A percentile compares a stretch with the other conserved stretches of the same genome.
phyloP scores from a whole-genome alignment of 2,888 invertebrate species.

The Folsomia candida region DNA sequence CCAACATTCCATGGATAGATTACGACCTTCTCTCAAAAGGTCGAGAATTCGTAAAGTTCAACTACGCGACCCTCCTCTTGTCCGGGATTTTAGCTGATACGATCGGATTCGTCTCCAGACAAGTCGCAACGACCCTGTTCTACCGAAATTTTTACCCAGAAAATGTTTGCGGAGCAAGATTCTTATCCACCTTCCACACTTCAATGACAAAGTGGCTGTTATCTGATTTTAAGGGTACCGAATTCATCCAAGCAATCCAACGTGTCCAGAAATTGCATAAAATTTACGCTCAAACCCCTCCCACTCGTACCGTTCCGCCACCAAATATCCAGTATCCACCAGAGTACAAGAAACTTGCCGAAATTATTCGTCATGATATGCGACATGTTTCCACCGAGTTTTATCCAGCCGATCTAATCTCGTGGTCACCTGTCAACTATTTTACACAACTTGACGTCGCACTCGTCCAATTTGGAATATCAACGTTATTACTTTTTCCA shows the following conservation, averaged over 20 bases:
- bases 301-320: not conserved
- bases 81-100: not conserved
- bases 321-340: not conserved
- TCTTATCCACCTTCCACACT: not conserved
- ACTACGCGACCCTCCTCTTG: not conserved
- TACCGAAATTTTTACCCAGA: not conserved
- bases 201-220: not conserved
- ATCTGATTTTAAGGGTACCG: not conserved
- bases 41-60: not conserved
- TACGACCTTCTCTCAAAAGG: not conserved
- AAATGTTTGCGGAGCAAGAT: not conserved
- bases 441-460: not conserved
- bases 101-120: not conserved
- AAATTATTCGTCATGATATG: not conserved
- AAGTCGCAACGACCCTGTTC: not conserved
- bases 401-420: not conserved
- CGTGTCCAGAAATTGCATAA: not conserved
- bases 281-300: not conserved
- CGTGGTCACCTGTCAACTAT: not conserved
- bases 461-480: not conserved
- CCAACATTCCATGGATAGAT: not conserved
- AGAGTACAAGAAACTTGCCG: not conserved
- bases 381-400: not conserved
- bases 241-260: not conserved
- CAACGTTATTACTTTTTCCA: not conserved